Evolutionary conservation across 2,888 invertebrate genomes (phyloP).

Genomic region (Nomada ferruginata): DNA sequence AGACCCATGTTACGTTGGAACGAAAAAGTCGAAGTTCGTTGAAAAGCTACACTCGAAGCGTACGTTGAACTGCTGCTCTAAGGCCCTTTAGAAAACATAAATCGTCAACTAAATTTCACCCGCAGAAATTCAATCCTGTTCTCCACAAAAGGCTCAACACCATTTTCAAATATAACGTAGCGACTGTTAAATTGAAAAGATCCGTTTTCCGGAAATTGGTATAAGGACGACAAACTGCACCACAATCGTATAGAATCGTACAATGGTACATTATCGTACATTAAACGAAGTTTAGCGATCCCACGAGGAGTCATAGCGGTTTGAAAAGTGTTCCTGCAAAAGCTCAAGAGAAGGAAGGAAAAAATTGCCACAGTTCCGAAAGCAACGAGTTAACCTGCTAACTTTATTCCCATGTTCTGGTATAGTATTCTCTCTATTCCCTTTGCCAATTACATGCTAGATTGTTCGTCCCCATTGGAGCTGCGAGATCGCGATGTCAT

Average conservation of each 20-base stretch:
- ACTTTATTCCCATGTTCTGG: conserved; percentile 31
- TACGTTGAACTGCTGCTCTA: background rate
- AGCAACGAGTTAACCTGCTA: conserved; percentile 31
- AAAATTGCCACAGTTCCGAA: conserved; percentile 36
- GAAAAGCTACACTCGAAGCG: too few relatives aligned
- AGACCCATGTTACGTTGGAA: too few relatives aligned
- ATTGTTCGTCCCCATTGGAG: conserved; percentile 17
- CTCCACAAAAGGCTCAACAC: too few relatives aligned
- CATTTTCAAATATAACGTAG: too few relatives aligned
- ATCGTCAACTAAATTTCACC: background rate
- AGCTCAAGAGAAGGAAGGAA: background rate
- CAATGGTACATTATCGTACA: background rate
- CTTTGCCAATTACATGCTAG: conserved; percentile 40
- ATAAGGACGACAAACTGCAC: background rate
- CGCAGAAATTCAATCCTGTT: background rate
- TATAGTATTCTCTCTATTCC: conserved; percentile 11
- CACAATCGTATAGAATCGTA: background rate
- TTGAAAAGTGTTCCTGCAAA: conserved; percentile 18
- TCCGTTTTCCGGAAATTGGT: background rate
- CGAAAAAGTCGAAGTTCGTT: too few relatives aligned
- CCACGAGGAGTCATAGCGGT: background rate
- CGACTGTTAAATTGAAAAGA: background rate
- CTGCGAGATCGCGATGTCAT: conserved; percentile 16
- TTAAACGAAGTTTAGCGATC: conserved; percentile 9
- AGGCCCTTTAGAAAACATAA: background rate